Base-by-base conservation (phyloP, 2,113 vertebrate species). In the Engraulis encrasicolus region DNA sequence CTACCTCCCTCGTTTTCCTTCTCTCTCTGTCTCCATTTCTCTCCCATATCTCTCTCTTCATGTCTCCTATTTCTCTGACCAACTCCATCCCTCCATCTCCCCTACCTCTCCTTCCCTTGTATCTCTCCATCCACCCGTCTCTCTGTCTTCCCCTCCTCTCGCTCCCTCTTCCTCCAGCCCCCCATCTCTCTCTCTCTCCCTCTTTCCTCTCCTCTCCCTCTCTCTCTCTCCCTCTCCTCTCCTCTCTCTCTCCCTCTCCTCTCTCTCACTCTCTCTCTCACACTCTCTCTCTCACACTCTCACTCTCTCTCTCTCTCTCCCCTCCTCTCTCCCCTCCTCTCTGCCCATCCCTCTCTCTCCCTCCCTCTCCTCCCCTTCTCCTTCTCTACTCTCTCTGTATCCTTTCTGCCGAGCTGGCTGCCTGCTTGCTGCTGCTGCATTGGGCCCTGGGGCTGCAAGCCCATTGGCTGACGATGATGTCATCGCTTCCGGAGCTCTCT, bases 381-480 rank as follows among this genome's bases (percentile, higher is more conserved):
- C 6, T 12, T 74, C 82, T 40, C 45, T n/a, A n/a, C n/a, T n/a
- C n/a, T n/a, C n/a, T n/a, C n/a, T n/a, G n/a, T n/a, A 81, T 74
- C 66, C 27, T 74, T 74, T 34, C 66, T 74, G 66, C 66, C 66
- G 66, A 31, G 66, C 66, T 74, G 40, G 40, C 40, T 45, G 66
- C 66, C 83, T 78, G 86, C 80, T n/a, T 83, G 38, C 85, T 78
- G 92, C 92, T 95, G 95, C 95, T 95, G 94, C 94, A 95, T 96
- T 95, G 96, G 95, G 90, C 89, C 93, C 95, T 92, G 86, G 23
- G 95, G 91, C 92, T 1, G 92, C 81, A 71, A 90, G 88, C 88
- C 92, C 87, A 99, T 99, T 99, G 98, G 98, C 94, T 93, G 91
- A 88, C 93, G 93, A 98, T 99, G 97, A 99, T 98, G 97, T 99